Conservation (phyloP, 2,797 vertebrate species). For the Characodon lateralis region DNA sequence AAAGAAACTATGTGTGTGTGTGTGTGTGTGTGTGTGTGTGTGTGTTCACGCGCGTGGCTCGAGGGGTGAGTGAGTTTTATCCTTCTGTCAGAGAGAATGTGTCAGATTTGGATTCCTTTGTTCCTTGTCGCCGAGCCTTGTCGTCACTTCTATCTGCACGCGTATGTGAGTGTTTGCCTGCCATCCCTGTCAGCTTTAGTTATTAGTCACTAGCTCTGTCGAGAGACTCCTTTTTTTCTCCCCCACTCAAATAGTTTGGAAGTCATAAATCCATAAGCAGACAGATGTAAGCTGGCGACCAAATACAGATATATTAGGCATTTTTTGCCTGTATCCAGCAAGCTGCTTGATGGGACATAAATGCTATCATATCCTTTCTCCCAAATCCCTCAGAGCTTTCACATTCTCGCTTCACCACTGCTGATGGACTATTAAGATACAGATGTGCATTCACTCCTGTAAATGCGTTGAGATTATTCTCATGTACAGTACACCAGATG, state of each 20-base stretch:
- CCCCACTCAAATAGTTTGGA: conserved; percentile 76
- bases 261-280: conserved; percentile 85
- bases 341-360: conserved; percentile 79
- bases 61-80: conserved; percentile 79
- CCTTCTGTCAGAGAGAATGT: conserved; percentile 79
- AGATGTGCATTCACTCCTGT: conserved; percentile 57
- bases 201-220: conserved; percentile 82
- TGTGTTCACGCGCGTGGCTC: conserved; percentile 50
- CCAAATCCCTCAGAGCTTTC: conserved; percentile 77
- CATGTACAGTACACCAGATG: conserved; percentile 50
- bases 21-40: conserved; percentile 28
- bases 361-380: conserved; percentile 79
- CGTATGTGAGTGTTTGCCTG: conserved; percentile 63
- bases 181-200: conserved; percentile 83
- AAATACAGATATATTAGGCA: conserved; percentile 83
- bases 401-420: conserved; percentile 61
- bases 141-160: conserved; percentile 59
- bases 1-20: background rate
- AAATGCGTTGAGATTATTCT: conserved; percentile 56
- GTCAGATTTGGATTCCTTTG: conserved; percentile 82
- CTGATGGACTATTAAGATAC: conserved; percentile 75
- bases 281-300: conserved; percentile 83
- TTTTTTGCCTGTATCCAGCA: conserved; percentile 73
- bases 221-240: conserved; percentile 65
- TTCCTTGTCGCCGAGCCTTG: conserved; percentile 75